Percentiles rank a stretch among this genome's conserved stretches.
These are phyloP conservation scores for Diprion similis DNA, from an alignment of 1,140 invertebrate genomes.

Conservation along the genomic window DNA sequence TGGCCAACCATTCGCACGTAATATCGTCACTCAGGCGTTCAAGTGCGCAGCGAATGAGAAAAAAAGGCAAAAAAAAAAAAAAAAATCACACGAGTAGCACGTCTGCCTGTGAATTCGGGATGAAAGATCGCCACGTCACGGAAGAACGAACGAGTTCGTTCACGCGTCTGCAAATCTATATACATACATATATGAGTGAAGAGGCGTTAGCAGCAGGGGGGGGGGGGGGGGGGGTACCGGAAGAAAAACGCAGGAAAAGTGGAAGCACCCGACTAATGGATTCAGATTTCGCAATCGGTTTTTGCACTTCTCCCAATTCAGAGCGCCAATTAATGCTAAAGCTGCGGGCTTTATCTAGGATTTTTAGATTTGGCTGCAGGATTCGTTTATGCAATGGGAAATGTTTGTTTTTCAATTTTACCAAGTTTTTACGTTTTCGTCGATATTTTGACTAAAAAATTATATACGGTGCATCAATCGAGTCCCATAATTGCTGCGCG, in stretches of 20 bases:
- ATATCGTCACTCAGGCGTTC: too few relatives aligned
- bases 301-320: background rate
- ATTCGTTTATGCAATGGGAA: too few relatives aligned
- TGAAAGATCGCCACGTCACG: slow-evolving; percentile 44
- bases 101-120: slow-evolving; percentile 10
- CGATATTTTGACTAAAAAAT: too few relatives aligned
- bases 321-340: too few relatives aligned
- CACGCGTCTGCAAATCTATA: background rate
- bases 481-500: too few relatives aligned
- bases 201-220: background rate
- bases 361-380: too few relatives aligned
- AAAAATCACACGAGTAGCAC: background rate
- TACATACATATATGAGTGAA: background rate
- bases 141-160: slow-evolving; percentile 30
- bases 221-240: background rate
- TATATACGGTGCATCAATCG: too few relatives aligned
- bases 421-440: too few relatives aligned
- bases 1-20: too few relatives aligned
- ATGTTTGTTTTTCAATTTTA: too few relatives aligned
- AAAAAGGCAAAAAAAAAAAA: background rate
- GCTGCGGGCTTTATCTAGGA: too few relatives aligned
- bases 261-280: slow-evolving; percentile 37
- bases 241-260: background rate
- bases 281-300: slow-evolving; percentile 37
- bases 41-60: background rate